Percentiles rank a stretch among this genome's conserved stretches.
phyloP scores from a whole-genome alignment of 1,140 invertebrate genomes.

The Pseudomyrmex pallidus region DNA sequence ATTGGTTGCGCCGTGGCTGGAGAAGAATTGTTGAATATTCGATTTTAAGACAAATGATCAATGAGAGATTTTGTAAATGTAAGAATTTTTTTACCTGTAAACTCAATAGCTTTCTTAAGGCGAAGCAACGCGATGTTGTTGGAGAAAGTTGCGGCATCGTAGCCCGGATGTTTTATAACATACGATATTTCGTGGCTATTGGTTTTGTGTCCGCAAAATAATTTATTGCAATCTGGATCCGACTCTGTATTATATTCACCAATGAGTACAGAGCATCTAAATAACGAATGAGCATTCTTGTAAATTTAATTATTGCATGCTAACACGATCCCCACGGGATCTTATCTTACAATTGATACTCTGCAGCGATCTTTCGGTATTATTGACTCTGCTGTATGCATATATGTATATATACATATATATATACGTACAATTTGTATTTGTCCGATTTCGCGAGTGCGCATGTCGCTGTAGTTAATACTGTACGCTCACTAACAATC shows the following conservation, averaged over 20 bases:
- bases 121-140: constrained; percentile 76
- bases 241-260: constrained; percentile 73
- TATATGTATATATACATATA: too few relatives aligned
- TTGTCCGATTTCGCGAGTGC: constrained; percentile 71
- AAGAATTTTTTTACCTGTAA: constrained; percentile 70
- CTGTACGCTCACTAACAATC: constrained; percentile 74
- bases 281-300: constrained; percentile 12
- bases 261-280: constrained; percentile 72
- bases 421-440: constrained; percentile 75
- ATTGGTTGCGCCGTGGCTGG: constrained; percentile 76
- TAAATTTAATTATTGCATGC: constrained; percentile 40
- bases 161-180: constrained; percentile 77
- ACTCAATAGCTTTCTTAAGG: constrained; percentile 71
- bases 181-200: constrained; percentile 75
- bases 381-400: too few relatives aligned
- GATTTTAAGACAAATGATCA: background rate
- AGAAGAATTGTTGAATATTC: constrained; percentile 16
- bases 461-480: constrained; percentile 77
- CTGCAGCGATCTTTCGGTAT: constrained; percentile 44
- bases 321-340: background rate
- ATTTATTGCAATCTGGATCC: constrained; percentile 74
- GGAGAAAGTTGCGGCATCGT: constrained; percentile 67
- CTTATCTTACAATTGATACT: constrained; percentile 41
- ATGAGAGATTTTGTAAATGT: background rate
- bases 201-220: constrained; percentile 72